Evolutionary conservation across 2,888 invertebrate genomes (phyloP).

Genomic region (Brachyptera putata): DNA sequence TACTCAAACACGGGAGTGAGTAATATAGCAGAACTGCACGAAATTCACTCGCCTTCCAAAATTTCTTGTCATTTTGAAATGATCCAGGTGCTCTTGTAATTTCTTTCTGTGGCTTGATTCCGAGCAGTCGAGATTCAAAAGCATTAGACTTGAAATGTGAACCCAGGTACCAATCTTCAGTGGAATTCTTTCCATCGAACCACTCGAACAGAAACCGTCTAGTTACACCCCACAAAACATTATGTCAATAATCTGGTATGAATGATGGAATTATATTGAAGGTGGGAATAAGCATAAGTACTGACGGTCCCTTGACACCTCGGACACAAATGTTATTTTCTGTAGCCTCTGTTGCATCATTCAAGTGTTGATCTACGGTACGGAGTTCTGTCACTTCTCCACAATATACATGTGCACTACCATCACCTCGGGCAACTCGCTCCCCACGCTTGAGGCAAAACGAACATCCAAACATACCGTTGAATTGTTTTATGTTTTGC

Average conservation of each 20-base stretch:
- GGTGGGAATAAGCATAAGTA: neutral
- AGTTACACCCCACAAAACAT: conserved; percentile 6
- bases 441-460: conserved; percentile 1
- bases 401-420: neutral
- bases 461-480: conserved; percentile 11
- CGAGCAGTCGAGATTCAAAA: neutral
- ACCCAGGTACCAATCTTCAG: conserved; percentile 12
- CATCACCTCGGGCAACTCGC: neutral
- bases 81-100: conserved; percentile 7
- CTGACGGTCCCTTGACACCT: neutral
- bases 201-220: conserved; percentile 7
- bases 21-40: too few species aligned
- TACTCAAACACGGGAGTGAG: too few species aligned
- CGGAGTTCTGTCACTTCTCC: neutral
- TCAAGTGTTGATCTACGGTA: neutral
- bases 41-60: too few species aligned
- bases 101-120: conserved; percentile 7
- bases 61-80: conserved; percentile 4
- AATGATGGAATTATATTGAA: conserved; percentile 1
- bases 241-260: conserved; percentile 18
- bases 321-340: neutral
- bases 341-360: neutral
- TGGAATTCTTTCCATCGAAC: neutral
- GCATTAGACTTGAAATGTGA: neutral
- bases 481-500: conserved; percentile 14